Evolutionary conservation across 1,140 invertebrate genomes (phyloP), one percentile per base, ranked within the genome.

Genomic region (Saccostrea glomerata): DNA sequence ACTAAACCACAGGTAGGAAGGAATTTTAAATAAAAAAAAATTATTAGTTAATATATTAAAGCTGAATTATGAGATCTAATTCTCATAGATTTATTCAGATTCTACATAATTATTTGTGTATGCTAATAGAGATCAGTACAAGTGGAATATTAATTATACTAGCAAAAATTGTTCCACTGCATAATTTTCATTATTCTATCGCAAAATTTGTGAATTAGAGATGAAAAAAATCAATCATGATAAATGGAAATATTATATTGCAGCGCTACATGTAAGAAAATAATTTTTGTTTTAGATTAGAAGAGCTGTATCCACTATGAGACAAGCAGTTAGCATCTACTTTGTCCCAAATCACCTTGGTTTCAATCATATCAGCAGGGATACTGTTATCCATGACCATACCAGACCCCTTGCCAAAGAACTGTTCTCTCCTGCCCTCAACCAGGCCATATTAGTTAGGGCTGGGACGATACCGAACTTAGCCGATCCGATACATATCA

Each of bases 401-500:
- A 85, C 58, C 20, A 85, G n/a, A 23, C 55, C 55, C 25, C 7
- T 85, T 25, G 84, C 84, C 20, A 60, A 63, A 30, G n/a, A 23
- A 23, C 84, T 85, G 11, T 85, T 85, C 30, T 30, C 56, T 30
- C n/a, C 9, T 5, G 11, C 55, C 23, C 11, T 17, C 40, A 63
- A 85, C 25, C 84, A 85, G 36, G 84, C 84, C 20, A 56, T 85
- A 20, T 6, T n/a, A n/a, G n/a, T n/a, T 85, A 17, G 84, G 63
- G 9, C 58, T 85, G 11, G 84, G n/a, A n/a, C n/a, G n/a, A n/a
- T n/a, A n/a, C n/a, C n/a, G n/a, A n/a, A n/a, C n/a, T n/a, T n/a
- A n/a, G n/a, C n/a, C n/a, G n/a, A n/a, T n/a, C n/a, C n/a, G n/a
- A n/a, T n/a, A n/a, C n/a, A n/a, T n/a, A n/a, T n/a, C n/a, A n/a